Evolutionary conservation across 2,888 invertebrate genomes (phyloP), one percentile per base, ranked within the genome.

Genomic region (Ryuthela nishihirai): DNA sequence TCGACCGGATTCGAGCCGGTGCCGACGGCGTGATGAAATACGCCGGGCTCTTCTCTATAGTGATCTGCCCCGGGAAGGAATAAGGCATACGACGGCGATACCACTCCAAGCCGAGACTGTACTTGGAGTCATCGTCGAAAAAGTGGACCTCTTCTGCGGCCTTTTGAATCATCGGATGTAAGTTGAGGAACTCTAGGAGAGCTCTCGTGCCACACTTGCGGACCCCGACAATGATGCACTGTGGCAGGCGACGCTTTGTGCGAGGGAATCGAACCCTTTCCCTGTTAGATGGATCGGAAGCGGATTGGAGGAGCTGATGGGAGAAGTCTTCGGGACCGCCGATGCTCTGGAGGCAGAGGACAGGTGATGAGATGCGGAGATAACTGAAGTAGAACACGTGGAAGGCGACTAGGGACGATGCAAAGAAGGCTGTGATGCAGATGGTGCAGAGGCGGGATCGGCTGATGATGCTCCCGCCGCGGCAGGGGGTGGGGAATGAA

Each of bases 41-140:
- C 70, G 93, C 92, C 4, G 98, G 98, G 69, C 93, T 95, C 77
- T 99, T 98, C 76, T 98, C 98, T 68, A 95, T 88, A 52, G 94
- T 94, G 67, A 95, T 86, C 76, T 95, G 94, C 38, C 89, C 88
- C 64, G 85, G 83, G 75, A 87, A 88, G 1, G 94, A 91, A 70
- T 87, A 85, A 10, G 95, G 95, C 94, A 97, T 95, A 74, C 90
- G 88, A 72, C 84, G 84, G 59, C 88, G 79, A 76, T 98, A 98
- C 97, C 97, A 98, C 62, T 95, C 92, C 58, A 94, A 79, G 0
- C 98, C 98, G 65, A 85, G 82, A 48, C 84, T 82, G 75, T 94
- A 98, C 74, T 93, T 93, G 70, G 70, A 68, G 49, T 76, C 73
- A 48, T 92, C 82, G 77, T 98, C 95, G 76, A 99, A 98, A 78